Base-by-base conservation (phyloP, 2,888 invertebrate species). In the Hymenopus coronatus region DNA sequence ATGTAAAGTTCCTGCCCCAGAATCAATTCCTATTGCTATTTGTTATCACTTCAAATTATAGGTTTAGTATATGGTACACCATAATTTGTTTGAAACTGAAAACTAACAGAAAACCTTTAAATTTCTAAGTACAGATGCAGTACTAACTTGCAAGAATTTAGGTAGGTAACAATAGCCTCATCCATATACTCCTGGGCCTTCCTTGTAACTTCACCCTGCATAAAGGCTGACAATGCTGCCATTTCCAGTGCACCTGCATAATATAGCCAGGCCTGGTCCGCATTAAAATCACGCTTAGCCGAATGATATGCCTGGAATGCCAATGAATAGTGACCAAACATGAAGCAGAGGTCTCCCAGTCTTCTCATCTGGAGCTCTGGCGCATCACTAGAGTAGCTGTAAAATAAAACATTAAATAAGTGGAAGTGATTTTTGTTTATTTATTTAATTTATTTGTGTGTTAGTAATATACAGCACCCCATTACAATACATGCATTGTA, bases 161-260 rank as follows among this genome's bases (percentile, higher is more conserved):
- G 94, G 93, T 99, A 99, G 30, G 97, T 98, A 6, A 96, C 95
- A 92, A 99, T 98, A 90, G 99, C 98, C 92, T 98, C 98, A 92
- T 99, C 99, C 96, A 99, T 97, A 92, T 99, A 99, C 91, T 97
- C 97, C 91, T 96, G 96, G 0, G 97, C 97, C 93, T 97, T 97
- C 84, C 96, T 94, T 90, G 95, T 96, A 8, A 96, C 95, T 91
- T 97, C 97, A 54, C 96, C 96, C 89, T 96, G 96, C 97, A 98
- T 97, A 92, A 98, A 98, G 1, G 98, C 97, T 89, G 98, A 96
- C 46, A 99, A 93, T 20, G 98, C 97, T 9, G 99, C 98, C 99
- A 99, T 99, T 94, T 98, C 99, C 87, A 99, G 94, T 8, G 99
- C 98, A 15, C 99, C 98, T 0, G 99, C 99, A 93, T 97, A 99